Base-by-base conservation (phyloP, 2,888 invertebrate genomes). In the Drosophila mayaguana region DNA sequence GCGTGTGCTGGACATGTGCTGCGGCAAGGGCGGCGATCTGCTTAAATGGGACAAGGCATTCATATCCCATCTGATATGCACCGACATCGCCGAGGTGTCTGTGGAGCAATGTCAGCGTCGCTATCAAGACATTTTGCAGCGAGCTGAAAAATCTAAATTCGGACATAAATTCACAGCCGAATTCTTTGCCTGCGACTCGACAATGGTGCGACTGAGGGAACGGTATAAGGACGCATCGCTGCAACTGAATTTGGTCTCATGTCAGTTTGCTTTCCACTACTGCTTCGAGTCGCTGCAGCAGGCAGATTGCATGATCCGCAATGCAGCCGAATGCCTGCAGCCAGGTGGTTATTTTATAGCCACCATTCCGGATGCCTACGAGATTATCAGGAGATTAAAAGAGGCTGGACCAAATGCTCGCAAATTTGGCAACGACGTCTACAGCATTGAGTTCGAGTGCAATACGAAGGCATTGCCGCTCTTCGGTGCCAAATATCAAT, bases 221-320 rank as follows among this genome's bases (percentile, higher is more conserved):
- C 95, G 96, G 83, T 97, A 96, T 91, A 94, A 94, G 86, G 96
- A 98, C 92, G 95, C 96, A 2, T 95, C 96, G 25, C 94, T 96
- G 67, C 94, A 95, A 84, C 95, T 99, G 88, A 97, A 99, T 92
- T 91, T 99, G 46, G 97, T 97, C 1, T 98, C 98, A 92, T 98
- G 98, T 92, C 99, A 99, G 93, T 99, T 99, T 94, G 97, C 98
- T 25, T 96, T 99, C 91, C 99, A 99, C 93, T 99, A 99, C 91
- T 96, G 97, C 90, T 99, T 98, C 93, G 98, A 98, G 93, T 96
- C 97, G 67, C 93, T 97, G 70, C 93, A 94, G 6, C 98, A 99
- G 93, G 98, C 98, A 1, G 96, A 97, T 90, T 96, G 96, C 91
- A 98, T 99, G 98, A 93, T 99, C 9, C 95, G 95, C 69, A 99